phyloP scores from a whole-genome alignment of 1,140 invertebrate species.

The Temnothorax curvispinosus region DNA sequence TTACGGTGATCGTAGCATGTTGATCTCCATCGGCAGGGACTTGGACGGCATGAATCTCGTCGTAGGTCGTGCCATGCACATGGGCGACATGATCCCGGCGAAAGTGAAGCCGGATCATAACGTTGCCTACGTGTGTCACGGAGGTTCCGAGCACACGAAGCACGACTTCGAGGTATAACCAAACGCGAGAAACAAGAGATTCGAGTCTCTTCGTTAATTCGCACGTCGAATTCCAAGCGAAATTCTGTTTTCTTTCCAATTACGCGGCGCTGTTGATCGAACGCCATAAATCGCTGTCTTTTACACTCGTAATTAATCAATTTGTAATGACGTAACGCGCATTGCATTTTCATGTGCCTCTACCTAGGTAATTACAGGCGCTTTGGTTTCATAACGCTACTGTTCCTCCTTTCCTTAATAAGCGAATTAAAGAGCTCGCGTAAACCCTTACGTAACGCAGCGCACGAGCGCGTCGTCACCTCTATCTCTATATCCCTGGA shows the following conservation, averaged over 20 bases:
- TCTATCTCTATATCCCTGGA: background rate
- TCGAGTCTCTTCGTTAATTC: conserved; percentile 1
- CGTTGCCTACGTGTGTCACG: conserved; percentile 83
- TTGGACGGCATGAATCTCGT: conserved; percentile 83
- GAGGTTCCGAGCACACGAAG: conserved; percentile 83
- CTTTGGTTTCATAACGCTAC: background rate
- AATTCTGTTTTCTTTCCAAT: background rate
- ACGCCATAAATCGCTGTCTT: conserved; percentile 4
- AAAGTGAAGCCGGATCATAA: conserved; percentile 84
- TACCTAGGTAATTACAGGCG: background rate
- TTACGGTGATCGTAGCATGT: conserved; percentile 70
- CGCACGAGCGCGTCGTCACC: background rate
- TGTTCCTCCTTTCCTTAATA: conserved; percentile 1
- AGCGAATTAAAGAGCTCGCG: conserved; percentile 26
- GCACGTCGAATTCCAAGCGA: background rate
- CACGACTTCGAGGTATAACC: conserved; percentile 84
- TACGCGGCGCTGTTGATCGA: background rate
- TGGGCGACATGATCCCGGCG: conserved; percentile 84
- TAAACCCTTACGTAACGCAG: conserved; percentile 6
- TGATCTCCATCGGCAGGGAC: conserved; percentile 85
- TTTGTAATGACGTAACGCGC: conserved; percentile 18
- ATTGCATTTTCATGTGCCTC: background rate
- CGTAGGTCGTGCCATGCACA: conserved; percentile 85
- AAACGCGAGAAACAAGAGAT: background rate
- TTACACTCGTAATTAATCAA: conserved; percentile 15